Evolutionary conservation across 1,140 invertebrate genomes (phyloP).

Genomic region (Pristionchus pacificus): DNA sequence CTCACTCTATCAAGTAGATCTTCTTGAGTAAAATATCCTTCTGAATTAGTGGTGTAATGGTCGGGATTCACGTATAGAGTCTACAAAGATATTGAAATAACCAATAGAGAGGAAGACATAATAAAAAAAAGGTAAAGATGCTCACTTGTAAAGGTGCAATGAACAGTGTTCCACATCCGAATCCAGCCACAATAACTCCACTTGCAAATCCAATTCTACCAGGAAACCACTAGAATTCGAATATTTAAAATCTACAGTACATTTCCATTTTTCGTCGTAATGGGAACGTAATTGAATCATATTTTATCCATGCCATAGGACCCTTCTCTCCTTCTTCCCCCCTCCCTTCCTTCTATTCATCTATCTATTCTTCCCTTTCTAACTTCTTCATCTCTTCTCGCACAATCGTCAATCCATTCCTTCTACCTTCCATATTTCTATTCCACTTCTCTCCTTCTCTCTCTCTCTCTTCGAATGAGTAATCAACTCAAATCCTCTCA

Average conservation of each 20-base stretch:
- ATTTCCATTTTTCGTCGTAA: background rate
- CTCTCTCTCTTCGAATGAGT: background rate
- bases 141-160: background rate
- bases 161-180: constrained; percentile 24
- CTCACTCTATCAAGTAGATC: constrained; percentile 33
- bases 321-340: too few species aligned
- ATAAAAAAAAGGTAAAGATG: too few species aligned
- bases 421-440: background rate
- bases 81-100: constrained; percentile 10
- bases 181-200: constrained; percentile 34
- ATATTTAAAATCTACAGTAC: background rate
- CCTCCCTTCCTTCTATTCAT: background rate
- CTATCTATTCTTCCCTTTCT: background rate
- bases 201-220: constrained; percentile 31
- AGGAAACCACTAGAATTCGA: constrained; percentile 30
- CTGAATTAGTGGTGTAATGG: constrained; percentile 28
- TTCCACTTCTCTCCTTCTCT: background rate
- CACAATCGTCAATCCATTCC: background rate
- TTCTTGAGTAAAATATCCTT: constrained; percentile 36
- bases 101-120: background rate
- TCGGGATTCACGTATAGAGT: constrained; percentile 34
- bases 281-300: background rate
- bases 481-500: too few species aligned
- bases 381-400: background rate
- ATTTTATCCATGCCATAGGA: background rate